Base-by-base conservation (phyloP, 2,797 vertebrate genomes). In the Halcyon badia region DNA sequence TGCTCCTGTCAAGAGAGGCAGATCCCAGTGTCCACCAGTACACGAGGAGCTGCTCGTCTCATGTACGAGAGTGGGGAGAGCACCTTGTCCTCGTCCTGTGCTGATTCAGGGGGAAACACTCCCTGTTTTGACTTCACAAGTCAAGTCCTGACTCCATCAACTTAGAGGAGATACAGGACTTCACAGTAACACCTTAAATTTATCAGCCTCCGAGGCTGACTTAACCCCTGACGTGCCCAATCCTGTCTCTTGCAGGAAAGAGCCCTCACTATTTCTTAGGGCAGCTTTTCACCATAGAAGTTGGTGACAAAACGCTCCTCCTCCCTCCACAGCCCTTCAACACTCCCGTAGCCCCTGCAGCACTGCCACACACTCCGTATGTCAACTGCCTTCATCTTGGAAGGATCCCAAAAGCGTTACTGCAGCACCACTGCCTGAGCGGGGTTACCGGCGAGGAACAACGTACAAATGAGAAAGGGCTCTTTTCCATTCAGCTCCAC, bases 251-350 rank as follows among this genome's bases (percentile, higher is more conserved):
- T 25, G 60, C 2, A 65, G 26, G 39, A 52, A 66, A 66, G 22
- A 76, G 39, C 10, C 16, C 51, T 58, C 3, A 4, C 25, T 72
- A 3, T 46, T 69, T 57, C 62, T 84, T 44, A 78, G 12, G 58
- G 8, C 39, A 73, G 31, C 41, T n/a, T n/a, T 77, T 46, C 0
- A 3, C 25, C 0, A 0, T 8, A 41, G 21, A 3, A 9, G 46
- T 71, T 52, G 66, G 83, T 44, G 2, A 2, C 76, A 72, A 68
- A 58, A 21, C 35, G 24, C n/a, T 44, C 41, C 37, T 72, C 39
- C 71, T 71, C 26, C 49, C 33, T 19, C 10, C 28, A 9, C 42
- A 31, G 58, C 39, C 51, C 66, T 68, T 80, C 10, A 41, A 31
- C 15, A 10, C 13, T 35, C 62, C 35, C 11, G 75, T 18, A 35